phyloP scores from a whole-genome alignment of 2,113 vertebrate genomes.

The Tauraco erythrolophus region DNA sequence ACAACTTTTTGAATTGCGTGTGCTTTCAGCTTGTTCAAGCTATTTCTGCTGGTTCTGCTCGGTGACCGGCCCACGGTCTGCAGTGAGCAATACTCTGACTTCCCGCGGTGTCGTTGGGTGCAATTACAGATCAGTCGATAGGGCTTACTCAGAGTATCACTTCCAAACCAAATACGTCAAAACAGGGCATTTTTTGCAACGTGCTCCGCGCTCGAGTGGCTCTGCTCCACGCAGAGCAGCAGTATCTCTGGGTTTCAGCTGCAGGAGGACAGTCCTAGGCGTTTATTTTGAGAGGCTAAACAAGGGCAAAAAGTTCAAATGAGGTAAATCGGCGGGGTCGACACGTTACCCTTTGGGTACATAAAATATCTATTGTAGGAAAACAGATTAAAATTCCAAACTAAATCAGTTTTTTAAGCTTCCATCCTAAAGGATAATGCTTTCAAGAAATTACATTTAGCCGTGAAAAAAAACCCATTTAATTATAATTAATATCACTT shows the following conservation, averaged over 20 bases:
- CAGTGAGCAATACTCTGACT: neutral
- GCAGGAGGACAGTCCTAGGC: neutral
- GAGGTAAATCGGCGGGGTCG: neutral
- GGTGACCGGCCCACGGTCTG: neutral
- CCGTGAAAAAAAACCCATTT: neutral
- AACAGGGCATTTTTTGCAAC: neutral
- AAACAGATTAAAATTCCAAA: constrained; percentile 39
- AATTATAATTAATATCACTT: neutral
- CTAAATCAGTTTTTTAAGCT: neutral
- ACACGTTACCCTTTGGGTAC: neutral
- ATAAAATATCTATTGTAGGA: neutral
- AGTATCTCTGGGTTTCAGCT: neutral
- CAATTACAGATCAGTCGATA: neutral
- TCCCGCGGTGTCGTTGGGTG: neutral
- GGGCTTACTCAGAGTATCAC: neutral
- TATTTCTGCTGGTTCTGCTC: neutral
- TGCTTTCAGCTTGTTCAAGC: neutral
- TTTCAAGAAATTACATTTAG: constrained; percentile 13
- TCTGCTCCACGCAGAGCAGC: neutral
- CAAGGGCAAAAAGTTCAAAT: neutral
- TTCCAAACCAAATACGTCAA: neutral
- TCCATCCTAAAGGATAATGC: constrained; percentile 10
- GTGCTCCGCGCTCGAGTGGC: neutral
- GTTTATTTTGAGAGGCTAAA: neutral
- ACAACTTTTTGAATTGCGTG: neutral